Evolutionary conservation across 2,797 vertebrate genomes (phyloP), one percentile per base, ranked within the genome.

Genomic region (Siniperca undulata): DNA sequence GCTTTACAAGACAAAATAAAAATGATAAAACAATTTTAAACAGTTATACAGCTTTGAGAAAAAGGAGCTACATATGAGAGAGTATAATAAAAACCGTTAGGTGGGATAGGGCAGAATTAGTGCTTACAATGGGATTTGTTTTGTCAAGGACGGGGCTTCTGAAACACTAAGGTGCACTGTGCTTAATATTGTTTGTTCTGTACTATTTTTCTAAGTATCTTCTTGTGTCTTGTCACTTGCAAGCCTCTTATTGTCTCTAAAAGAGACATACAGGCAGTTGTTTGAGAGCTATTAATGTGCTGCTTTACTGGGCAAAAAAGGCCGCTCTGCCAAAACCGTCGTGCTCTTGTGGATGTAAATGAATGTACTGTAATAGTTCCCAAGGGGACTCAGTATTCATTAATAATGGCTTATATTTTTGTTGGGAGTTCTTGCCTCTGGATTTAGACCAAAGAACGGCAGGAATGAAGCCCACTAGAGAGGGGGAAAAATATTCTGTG

Each of bases 381-480:
- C 55, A 44, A 17, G 16, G 13, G 19, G 36, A 11, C 64, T 75
- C 44, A 20, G 27, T 65, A 20, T 80, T 77, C 42, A 74, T 77
- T 80, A 52, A 71, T 75, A 12, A 44, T 50, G 80, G 27, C 36
- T 77, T 22, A n/a, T 69, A 59, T 78, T 34, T 59, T 22, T 38
- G 4, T 58, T 24, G 14, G 16, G 42, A 24, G 42, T 38, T 61
- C 24, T 70, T 74, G 24, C 9, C 20, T 40, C 8, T 81, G 60
- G 16, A 4, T 72, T 68, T 50, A 17, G 58, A 48, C 8, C 20
- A 50, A 38, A 61, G n/a, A 67, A 60, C 3, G 2, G 27, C 48
- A 36, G 4, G 38, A 59, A 14, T 59, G 27, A 70, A 74, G 42
- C 68, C 68, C 7, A 24, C 2, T 10, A 68, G 30, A 50, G 42